These are phyloP conservation scores for Nemopilema nomurai DNA, from an alignment of 30 jellyfish, hydroid and myxozoan genomes.

Conservation along the genomic window DNA sequence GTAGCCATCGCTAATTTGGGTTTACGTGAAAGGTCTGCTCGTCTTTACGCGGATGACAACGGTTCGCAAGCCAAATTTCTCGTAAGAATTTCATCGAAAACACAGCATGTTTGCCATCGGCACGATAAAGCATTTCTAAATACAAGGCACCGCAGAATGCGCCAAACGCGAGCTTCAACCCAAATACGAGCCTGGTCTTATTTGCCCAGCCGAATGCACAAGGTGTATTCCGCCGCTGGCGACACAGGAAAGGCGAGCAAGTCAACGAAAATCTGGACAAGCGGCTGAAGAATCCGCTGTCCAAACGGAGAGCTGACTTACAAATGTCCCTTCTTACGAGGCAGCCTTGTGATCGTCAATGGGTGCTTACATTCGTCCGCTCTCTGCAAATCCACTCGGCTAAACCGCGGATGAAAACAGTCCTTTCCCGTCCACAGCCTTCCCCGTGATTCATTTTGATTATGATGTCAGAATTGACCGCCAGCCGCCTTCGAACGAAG, in stretches of 20 bases:
- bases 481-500: neutral
- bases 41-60: slow-evolving; percentile 16
- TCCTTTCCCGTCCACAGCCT: neutral
- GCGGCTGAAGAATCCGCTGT: slow-evolving; percentile 23
- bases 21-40: slow-evolving; percentile 2
- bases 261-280: neutral
- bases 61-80: neutral
- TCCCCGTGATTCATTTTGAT: neutral
- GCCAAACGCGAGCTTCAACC: slow-evolving; percentile 34
- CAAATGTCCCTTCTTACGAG: neutral
- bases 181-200: slow-evolving; percentile 44
- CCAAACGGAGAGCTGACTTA: neutral
- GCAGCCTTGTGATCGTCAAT: neutral
- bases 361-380: neutral
- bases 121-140: slow-evolving; percentile 2
- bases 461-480: neutral
- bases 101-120: slow-evolving; percentile 52
- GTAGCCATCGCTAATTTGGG: neutral
- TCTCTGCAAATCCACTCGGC: neutral
- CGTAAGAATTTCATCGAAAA: slow-evolving; percentile 1
- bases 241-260: slow-evolving; percentile 3
- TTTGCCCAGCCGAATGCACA: slow-evolving; percentile 40
- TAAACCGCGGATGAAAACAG: neutral
- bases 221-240: slow-evolving; percentile 3
- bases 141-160: slow-evolving; percentile 27